Conservation (phyloP, 2,797 vertebrate genomes). For the Ctenopoma multispine region DNA sequence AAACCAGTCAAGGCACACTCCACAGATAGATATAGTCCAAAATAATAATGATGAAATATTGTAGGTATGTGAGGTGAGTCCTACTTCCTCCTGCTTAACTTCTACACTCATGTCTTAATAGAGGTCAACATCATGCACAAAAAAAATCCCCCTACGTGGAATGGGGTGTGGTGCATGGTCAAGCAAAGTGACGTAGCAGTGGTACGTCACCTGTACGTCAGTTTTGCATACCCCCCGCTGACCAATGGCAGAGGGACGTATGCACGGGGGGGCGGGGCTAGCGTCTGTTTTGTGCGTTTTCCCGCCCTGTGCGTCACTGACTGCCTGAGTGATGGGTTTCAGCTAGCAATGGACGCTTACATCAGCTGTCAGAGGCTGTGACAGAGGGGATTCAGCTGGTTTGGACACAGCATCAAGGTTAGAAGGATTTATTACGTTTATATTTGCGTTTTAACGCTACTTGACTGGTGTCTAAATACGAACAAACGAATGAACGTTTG, state of each 20-base stretch:
- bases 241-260: conserved; percentile 56
- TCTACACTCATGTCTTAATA: conserved; percentile 24
- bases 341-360: conserved; percentile 59
- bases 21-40: neutral
- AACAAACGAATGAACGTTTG: neutral
- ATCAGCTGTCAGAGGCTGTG: conserved; percentile 67
- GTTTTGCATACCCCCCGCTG: neutral
- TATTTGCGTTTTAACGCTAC: neutral
- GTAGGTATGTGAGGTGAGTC: neutral
- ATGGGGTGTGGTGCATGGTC: conserved; percentile 28
- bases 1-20: neutral
- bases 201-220: rapidly evolving
- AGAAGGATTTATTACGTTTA: neutral
- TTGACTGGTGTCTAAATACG: neutral
- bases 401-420: conserved; percentile 70
- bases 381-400: conserved; percentile 55
- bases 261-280: conserved; percentile 16
- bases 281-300: conserved; percentile 50
- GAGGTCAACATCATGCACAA: conserved; percentile 1
- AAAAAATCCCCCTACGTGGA: conserved; percentile 57
- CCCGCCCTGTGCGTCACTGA: conserved; percentile 67
- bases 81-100: conserved; percentile 1
- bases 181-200: neutral
- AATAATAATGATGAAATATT: neutral
- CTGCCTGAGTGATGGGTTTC: conserved; percentile 40